Evolutionary conservation across 1,140 invertebrate species (phyloP), one percentile per base, ranked within the genome.

Genomic region (Drosophila pseudoananassae): DNA sequence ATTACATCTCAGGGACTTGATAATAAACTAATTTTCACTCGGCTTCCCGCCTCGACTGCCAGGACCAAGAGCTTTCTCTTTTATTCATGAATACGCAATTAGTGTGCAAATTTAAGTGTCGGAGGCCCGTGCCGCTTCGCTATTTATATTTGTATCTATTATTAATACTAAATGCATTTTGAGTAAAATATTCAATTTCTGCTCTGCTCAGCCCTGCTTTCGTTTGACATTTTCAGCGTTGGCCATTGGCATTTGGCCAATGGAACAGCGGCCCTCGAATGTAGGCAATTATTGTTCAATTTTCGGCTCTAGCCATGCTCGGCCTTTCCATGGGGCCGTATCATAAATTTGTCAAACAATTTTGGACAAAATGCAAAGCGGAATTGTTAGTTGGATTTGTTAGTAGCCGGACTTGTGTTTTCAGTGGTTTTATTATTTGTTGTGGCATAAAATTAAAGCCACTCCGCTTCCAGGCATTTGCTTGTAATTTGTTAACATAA

Each of bases 81-180:
- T 85, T 88, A 89, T 88, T 83, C 84, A 88, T 84, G 81, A 85
- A 85, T 85, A 80, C 71, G 76, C 76, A 84, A 85, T 84, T 84
- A 84, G 76, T 85, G 72, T 88, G 82, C 76, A 85, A 83, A 88
- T 88, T 76, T 46, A 74, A 88, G 76, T 83, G 72, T 78, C 17
- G 15, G 15, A 10, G 15, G 43, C 47, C 60, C 51, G 46, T 82
- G 74, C 40, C 31, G 40, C 63, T 72, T 66, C 40, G 63, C 65
- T 38, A 68, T 68, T 69, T 38, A 66, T 71, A 83, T 71, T 66
- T 64, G 7, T 27, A 66, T 64, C 58, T 76, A 83, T 87, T 85
- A 84, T 84, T 84, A 76, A 84, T 63, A 84, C 80, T 79, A 80
- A 84, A 84, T 72, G 63, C 74, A 72, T 72, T 76, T 76, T 38